A percentile compares a stretch with the other conserved stretches of the same genome.
Conservation (phyloP, 2,888 invertebrate species). For the Hemistola chrysoprasaria region DNA sequence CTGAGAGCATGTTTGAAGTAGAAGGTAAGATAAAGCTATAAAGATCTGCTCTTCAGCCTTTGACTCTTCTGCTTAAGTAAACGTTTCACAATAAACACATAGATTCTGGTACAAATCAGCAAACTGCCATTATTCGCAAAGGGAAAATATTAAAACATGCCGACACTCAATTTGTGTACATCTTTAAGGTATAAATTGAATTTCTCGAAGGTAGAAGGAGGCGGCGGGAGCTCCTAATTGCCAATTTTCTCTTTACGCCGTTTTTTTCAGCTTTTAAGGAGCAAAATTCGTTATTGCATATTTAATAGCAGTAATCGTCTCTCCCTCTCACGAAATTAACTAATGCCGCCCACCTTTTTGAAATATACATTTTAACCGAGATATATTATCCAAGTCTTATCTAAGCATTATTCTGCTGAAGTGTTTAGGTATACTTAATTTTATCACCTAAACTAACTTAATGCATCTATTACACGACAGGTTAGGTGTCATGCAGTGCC, state of each 20-base stretch:
- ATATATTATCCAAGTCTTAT: slow-evolving; percentile 15
- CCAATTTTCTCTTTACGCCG: slow-evolving; percentile 79
- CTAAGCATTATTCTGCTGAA: slow-evolving; percentile 9
- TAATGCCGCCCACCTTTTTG: slow-evolving; percentile 41
- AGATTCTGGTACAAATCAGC: slow-evolving; percentile 36
- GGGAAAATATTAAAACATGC: slow-evolving; percentile 49
- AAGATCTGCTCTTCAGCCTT: too few species aligned
- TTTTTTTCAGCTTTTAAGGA: slow-evolving; percentile 78
- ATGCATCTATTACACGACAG: too few species aligned
- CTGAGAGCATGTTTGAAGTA: too few species aligned
- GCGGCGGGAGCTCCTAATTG: slow-evolving; percentile 62
- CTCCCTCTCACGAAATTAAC: slow-evolving; percentile 56
- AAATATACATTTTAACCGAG: slow-evolving; percentile 30
- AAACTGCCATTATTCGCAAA: slow-evolving; percentile 45
- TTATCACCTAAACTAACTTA: too few species aligned
- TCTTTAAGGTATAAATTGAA: slow-evolving; percentile 73
- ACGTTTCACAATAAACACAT: too few species aligned
- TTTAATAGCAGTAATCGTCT: slow-evolving; percentile 78
- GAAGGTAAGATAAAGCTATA: too few species aligned
- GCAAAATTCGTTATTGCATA: slow-evolving; percentile 82
- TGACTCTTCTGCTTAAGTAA: slow-evolving; percentile 4
- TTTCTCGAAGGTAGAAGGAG: slow-evolving; percentile 49
- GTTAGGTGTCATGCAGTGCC: too few species aligned
- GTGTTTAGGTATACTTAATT: too few species aligned
- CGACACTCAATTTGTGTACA: slow-evolving; percentile 71